phyloP scores from a whole-genome alignment of 2,888 invertebrate genomes.

The Linnaemya vulpina region DNA sequence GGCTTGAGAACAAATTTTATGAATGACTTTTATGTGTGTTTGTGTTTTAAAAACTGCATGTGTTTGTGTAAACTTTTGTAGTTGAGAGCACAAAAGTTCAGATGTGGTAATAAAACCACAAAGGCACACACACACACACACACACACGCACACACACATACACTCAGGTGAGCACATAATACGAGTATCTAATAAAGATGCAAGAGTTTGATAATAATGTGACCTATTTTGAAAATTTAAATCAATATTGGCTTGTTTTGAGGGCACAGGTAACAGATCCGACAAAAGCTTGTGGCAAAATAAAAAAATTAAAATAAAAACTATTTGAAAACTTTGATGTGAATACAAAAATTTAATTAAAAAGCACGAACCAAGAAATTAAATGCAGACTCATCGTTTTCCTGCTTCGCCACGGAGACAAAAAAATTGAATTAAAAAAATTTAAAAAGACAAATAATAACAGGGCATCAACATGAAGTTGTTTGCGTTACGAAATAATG shows the following conservation, averaged over 20 bases:
- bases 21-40: neutral
- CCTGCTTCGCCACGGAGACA: neutral
- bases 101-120: slow-evolving; percentile 55
- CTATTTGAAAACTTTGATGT: slow-evolving; percentile 1
- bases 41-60: neutral
- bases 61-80: slow-evolving; percentile 8
- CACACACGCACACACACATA: slow-evolving; percentile 9
- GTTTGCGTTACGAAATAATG: slow-evolving; percentile 35
- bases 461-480: slow-evolving; percentile 53
- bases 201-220: slow-evolving; percentile 57
- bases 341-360: slow-evolving; percentile 24
- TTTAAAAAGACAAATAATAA: too few species aligned
- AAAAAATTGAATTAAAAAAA: slow-evolving; percentile 8
- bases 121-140: slow-evolving; percentile 7
- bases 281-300: slow-evolving; percentile 28
- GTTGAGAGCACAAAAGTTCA: slow-evolving; percentile 38
- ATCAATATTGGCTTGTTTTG: slow-evolving; percentile 59
- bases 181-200: slow-evolving; percentile 61
- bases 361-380: slow-evolving; percentile 27
- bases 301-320: slow-evolving; percentile 33
- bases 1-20: slow-evolving; percentile 5
- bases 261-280: slow-evolving; percentile 48
- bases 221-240: slow-evolving; percentile 65
- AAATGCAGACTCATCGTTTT: slow-evolving; percentile 33
- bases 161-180: slow-evolving; percentile 8